Evolutionary conservation across 2,113 vertebrate genomes (phyloP), one percentile per base, ranked within the genome.

Genomic region (Galeopterus variegatus): DNA sequence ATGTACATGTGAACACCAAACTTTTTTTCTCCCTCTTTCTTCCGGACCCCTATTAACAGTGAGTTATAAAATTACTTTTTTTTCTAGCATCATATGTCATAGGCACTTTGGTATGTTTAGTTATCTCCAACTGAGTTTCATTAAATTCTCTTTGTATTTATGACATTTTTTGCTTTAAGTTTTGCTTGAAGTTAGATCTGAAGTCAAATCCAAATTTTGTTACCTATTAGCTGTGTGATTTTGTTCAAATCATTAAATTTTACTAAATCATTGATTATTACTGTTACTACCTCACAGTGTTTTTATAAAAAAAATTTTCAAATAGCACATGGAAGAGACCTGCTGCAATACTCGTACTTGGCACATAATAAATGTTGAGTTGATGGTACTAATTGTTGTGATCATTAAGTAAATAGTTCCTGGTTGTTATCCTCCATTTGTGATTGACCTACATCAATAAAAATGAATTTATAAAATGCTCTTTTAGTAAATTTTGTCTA

Each of bases 21-120:
- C 17, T 17, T 90, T 69, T 69, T 72, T 72, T 48, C 28, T 36
- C 52, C 50, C 5, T 52, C 23, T 62, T 73, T 52, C 41, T 60
- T 73, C 15, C 21, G 45, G 10, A 31, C 18, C 14, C 18, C n/a
- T 62, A 75, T 54, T 56, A n/a, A 93, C 4, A 69, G 21, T 45
- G 23, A 93, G 77, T 76, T 67, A 86, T 28, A 86, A 77, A 48
- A 19, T 88, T 88, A 88, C 26, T 48, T 80, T 52, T 65, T 72
- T 72, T 18, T 90, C 41, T 54, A 28, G 26, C 4, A 77, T 33
- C 21, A 93, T 31, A 26, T 86, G 36, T n/a, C 72, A 69, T 10
- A 58, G 10, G 86, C 4, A 65, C 12, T 85, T 8, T 19, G 13
- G 3, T 77, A 67, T 67, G 36, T 67, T 70, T 70, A 24, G 28